Conservation (phyloP, 2,797 vertebrate species). For the Chloroceryle amazona region DNA sequence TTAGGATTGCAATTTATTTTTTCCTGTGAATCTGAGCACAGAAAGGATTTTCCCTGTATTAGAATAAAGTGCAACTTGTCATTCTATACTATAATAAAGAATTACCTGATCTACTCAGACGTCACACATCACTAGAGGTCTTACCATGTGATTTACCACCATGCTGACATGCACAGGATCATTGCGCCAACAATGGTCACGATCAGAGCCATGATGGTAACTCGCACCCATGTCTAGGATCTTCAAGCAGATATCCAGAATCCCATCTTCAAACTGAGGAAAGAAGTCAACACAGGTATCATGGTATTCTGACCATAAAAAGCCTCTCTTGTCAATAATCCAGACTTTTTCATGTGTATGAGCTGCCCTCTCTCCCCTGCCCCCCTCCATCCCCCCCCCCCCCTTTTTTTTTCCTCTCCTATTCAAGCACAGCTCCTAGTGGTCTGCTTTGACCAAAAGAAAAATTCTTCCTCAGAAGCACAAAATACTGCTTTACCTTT, state of each 20-base stretch:
- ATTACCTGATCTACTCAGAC: background rate
- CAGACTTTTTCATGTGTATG: background rate
- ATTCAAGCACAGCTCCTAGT: background rate
- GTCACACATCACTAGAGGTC: background rate
- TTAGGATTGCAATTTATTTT: background rate
- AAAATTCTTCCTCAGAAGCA: background rate
- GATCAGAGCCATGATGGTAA: constrained; percentile 80
- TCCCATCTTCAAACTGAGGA: constrained; percentile 87
- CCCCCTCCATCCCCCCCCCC: too few species aligned
- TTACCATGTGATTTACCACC: constrained; percentile 87
- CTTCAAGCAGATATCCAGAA: constrained; percentile 90
- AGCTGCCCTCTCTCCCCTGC: background rate
- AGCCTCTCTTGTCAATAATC: background rate
- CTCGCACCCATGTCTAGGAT: constrained; percentile 87
- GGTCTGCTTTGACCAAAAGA: background rate
- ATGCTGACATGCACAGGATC: constrained; percentile 87
- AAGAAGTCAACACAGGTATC: background rate
- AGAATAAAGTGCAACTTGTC: background rate
- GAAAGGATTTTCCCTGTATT: background rate
- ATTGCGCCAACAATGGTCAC: constrained; percentile 79
- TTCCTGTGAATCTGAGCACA: background rate
- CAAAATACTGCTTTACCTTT: background rate
- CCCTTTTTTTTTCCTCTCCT: too few species aligned
- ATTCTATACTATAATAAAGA: background rate
- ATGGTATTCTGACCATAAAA: background rate